A percentile compares a stretch with the other conserved stretches of the same genome.
Conservation (phyloP, 2,888 invertebrate genomes). For the Clanis bilineata region DNA sequence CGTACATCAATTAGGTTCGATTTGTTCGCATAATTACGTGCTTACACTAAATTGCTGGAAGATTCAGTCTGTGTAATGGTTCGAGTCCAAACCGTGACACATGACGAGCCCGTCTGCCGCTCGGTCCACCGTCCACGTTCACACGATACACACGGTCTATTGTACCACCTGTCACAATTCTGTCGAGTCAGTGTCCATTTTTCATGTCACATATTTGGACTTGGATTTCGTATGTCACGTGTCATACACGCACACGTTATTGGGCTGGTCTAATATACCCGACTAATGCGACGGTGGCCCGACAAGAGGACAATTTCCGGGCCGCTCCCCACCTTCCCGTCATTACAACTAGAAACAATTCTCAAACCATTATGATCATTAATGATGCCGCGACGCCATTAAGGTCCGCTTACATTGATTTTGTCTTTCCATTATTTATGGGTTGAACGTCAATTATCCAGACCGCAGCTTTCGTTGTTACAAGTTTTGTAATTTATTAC, state of each 20-base stretch:
- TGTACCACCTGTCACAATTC: constrained; percentile 35
- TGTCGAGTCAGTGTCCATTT: constrained; percentile 51
- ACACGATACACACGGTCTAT: constrained; percentile 37
- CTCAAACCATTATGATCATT: constrained; percentile 71
- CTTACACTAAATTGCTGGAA: constrained; percentile 77
- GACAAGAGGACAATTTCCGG: constrained; percentile 80
- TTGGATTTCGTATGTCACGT: constrained; percentile 52
- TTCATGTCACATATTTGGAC: constrained; percentile 34
- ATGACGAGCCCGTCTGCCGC: constrained; percentile 40
- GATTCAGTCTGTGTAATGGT: constrained; percentile 71
- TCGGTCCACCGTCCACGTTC: constrained; percentile 42
- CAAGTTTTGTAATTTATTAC: constrained; percentile 12
- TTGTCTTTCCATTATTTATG: constrained; percentile 45
- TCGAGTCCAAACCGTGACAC: constrained; percentile 60
- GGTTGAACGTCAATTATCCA: constrained; percentile 29
- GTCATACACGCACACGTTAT: constrained; percentile 60
- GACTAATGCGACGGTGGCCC: constrained; percentile 68
- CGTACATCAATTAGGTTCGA: constrained; percentile 76
- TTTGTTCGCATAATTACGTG: constrained; percentile 79
- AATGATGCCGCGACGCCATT: constrained; percentile 56
- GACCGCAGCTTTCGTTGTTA: constrained; percentile 18
- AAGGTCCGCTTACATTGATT: constrained; percentile 55
- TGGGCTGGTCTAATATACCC: constrained; percentile 68
- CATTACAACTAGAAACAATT: constrained; percentile 75
- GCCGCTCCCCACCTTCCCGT: constrained; percentile 68